A percentile compares a stretch with the other conserved stretches of the same genome.
Evolutionary conservation across 2,797 vertebrate species (phyloP).

Genomic region (Dipus sagitta): DNA sequence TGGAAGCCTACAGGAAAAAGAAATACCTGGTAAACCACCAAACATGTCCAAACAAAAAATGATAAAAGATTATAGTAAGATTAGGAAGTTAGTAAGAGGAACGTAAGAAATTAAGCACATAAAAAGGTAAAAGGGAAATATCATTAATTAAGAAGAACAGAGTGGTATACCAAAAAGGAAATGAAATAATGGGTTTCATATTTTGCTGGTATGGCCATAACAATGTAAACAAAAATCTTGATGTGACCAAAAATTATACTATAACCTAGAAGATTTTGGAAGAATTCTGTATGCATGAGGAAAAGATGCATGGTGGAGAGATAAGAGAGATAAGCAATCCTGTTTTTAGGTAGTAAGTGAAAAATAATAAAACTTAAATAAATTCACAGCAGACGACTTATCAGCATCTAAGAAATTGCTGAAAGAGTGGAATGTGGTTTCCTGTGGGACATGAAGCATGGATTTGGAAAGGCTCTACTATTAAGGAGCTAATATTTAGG

Average conservation of each 20-base stretch:
- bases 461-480: background rate
- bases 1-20: background rate
- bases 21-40: background rate
- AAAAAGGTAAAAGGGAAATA: constrained; percentile 4
- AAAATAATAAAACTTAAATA: constrained; percentile 32
- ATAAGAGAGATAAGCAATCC: constrained; percentile 2
- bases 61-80: background rate
- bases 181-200: background rate
- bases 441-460: background rate
- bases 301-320: background rate
- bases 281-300: background rate
- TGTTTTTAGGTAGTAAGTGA: background rate
- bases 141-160: background rate
- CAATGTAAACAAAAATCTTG: background rate
- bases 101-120: constrained; percentile 36
- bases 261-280: background rate
- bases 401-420: background rate
- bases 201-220: background rate
- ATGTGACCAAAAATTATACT: background rate
- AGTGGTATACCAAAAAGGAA: background rate
- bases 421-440: background rate
- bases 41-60: background rate
- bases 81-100: background rate
- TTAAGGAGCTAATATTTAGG: background rate
- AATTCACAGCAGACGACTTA: background rate